phyloP scores from a whole-genome alignment of 2,888 invertebrate genomes.

The Amorpha juglandis region DNA sequence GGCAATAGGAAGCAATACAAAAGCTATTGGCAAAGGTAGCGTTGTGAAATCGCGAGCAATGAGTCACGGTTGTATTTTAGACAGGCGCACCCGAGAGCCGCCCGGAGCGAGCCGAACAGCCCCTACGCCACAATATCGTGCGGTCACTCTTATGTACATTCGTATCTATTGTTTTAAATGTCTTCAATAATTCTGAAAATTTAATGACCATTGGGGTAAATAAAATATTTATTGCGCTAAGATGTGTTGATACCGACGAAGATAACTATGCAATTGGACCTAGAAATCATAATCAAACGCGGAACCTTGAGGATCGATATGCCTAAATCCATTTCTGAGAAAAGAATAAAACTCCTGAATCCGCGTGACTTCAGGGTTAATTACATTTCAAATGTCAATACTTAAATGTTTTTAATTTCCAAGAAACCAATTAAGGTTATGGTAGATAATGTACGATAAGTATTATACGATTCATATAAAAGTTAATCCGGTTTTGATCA shows the following conservation, averaged over 20 bases:
- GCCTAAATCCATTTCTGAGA: neutral
- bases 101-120: conserved; percentile 38
- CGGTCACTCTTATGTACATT: conserved; percentile 44
- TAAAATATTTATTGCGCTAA: neutral
- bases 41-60: conserved; percentile 73
- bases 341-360: neutral
- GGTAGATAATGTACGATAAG: neutral
- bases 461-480: neutral
- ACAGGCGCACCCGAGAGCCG: conserved; percentile 50
- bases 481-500: neutral
- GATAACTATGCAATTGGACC: no score
- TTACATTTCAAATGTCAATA: neutral
- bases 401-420: neutral
- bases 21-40: conserved; percentile 80
- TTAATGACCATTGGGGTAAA: neutral
- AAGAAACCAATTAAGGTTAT: conserved; percentile 1
- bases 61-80: conserved; percentile 77
- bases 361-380: neutral
- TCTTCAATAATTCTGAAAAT: neutral
- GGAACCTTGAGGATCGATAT: neutral
- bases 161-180: conserved; percentile 37
- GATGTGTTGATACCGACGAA: neutral
- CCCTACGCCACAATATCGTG: conserved; percentile 45
- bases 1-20: conserved; percentile 79
- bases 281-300: neutral